These are phyloP conservation scores for Ia io DNA, from an alignment of 2,113 vertebrate species.

Conservation along the genomic window DNA sequence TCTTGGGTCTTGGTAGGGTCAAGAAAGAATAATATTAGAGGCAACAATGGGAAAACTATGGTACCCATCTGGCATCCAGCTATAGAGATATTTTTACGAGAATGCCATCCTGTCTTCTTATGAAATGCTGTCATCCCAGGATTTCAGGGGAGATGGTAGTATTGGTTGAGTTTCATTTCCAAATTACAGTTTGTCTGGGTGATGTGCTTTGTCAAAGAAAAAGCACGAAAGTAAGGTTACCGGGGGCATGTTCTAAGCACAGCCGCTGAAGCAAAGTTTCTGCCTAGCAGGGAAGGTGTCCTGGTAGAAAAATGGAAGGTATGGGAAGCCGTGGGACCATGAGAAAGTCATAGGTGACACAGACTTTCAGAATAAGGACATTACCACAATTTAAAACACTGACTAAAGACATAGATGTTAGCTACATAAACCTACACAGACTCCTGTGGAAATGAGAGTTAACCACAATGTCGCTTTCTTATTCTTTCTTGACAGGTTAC, in stretches of 20 bases:
- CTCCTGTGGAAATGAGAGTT: neutral
- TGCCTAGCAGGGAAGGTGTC: neutral
- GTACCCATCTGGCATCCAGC: neutral
- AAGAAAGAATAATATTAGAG: neutral
- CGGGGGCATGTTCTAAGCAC: neutral
- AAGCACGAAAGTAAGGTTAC: neutral
- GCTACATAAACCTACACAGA: neutral
- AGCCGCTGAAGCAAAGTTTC: neutral
- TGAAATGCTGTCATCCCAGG: neutral
- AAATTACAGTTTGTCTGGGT: neutral
- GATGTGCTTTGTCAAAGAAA: neutral
- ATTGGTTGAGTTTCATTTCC: neutral
- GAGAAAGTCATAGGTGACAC: neutral
- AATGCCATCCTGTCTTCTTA: neutral
- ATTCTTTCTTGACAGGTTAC: conserved; percentile 84
- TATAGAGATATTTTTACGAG: neutral
- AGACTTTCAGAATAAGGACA: neutral
- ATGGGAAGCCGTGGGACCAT: neutral
- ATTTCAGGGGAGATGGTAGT: neutral
- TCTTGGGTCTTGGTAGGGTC: neutral
- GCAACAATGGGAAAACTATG: neutral
- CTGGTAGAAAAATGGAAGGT: neutral
- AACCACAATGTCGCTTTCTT: neutral
- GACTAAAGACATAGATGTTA: neutral
- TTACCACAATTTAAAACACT: neutral